Evolutionary conservation across 1,140 invertebrate species (phyloP).

Genomic region (Drosophila lini): DNA sequence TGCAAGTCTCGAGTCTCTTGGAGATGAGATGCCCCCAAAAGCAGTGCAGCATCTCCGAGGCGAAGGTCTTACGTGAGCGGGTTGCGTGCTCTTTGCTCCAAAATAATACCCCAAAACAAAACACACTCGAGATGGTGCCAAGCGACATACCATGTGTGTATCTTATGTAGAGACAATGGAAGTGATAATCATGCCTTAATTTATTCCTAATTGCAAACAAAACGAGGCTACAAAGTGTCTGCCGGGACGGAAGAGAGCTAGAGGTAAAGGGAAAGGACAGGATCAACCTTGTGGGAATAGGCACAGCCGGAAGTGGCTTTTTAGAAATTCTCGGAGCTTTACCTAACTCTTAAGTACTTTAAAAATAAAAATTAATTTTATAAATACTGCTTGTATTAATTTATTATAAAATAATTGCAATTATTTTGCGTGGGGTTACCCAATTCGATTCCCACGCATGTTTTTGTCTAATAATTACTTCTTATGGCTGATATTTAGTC

Average conservation of each 20-base stretch:
- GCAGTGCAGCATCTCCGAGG: constrained; percentile 42
- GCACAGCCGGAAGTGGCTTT: constrained; percentile 13
- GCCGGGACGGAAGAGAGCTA: constrained; percentile 1
- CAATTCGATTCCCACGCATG: not conserved
- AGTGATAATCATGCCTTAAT: constrained; percentile 69
- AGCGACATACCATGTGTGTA: constrained; percentile 25
- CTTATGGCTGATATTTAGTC: not conserved
- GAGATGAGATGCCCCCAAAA: constrained; percentile 27
- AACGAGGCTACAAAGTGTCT: constrained; percentile 21
- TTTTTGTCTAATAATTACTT: not conserved
- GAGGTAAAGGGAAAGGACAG: constrained; percentile 27
- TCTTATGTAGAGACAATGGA: constrained; percentile 56
- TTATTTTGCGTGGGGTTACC: not conserved
- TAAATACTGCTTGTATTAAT: not conserved
- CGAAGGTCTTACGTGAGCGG: constrained; percentile 78
- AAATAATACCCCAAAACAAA: constrained; percentile 24
- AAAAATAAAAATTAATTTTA: not conserved
- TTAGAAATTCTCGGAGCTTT: too few species aligned
- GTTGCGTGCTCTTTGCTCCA: constrained; percentile 42
- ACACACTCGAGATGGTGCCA: constrained; percentile 42
- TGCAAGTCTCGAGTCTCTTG: constrained; percentile 43
- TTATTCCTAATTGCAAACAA: constrained; percentile 75
- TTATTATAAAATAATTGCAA: not conserved
- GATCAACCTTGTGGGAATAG: constrained; percentile 27
- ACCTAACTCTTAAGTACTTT: too few species aligned